phyloP scores from a whole-genome alignment of 2,888 invertebrate genomes.

The Idaea straminata region DNA sequence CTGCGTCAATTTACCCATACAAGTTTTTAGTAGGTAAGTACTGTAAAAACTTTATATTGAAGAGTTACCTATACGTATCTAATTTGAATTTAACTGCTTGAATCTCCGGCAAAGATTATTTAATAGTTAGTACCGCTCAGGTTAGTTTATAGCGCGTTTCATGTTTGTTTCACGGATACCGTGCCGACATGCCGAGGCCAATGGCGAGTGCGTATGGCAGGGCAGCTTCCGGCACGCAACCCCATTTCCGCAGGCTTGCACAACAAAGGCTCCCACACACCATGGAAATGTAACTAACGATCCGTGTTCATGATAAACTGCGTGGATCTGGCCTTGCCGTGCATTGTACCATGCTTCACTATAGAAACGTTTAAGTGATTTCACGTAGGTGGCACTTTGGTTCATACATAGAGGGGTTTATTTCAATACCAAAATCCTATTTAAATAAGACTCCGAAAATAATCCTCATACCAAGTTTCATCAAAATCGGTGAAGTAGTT shows the following conservation, averaged over 20 bases:
- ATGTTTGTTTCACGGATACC: not conserved
- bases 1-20: too few species aligned
- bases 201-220: constrained; percentile 25
- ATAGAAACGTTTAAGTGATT: not conserved
- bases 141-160: not conserved
- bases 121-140: not conserved
- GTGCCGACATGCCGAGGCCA: constrained; percentile 5
- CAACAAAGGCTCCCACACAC: constrained; percentile 5
- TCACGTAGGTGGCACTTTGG: not conserved
- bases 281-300: constrained; percentile 14
- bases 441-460: too few species aligned
- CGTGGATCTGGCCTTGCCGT: not conserved
- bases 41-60: not conserved
- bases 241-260: constrained; percentile 25
- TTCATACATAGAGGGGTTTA: too few species aligned
- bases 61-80: not conserved
- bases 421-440: too few species aligned
- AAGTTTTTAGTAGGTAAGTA: too few species aligned
- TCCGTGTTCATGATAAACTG: not conserved
- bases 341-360: not conserved
- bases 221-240: constrained; percentile 37
- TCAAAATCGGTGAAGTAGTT: too few species aligned
- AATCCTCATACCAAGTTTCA: too few species aligned
- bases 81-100: not conserved
- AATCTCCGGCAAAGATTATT: not conserved